Percentiles rank a stretch among this genome's conserved stretches.
phyloP scores from a whole-genome alignment of 2,797 vertebrate genomes.

The Fistularia commersonii region DNA sequence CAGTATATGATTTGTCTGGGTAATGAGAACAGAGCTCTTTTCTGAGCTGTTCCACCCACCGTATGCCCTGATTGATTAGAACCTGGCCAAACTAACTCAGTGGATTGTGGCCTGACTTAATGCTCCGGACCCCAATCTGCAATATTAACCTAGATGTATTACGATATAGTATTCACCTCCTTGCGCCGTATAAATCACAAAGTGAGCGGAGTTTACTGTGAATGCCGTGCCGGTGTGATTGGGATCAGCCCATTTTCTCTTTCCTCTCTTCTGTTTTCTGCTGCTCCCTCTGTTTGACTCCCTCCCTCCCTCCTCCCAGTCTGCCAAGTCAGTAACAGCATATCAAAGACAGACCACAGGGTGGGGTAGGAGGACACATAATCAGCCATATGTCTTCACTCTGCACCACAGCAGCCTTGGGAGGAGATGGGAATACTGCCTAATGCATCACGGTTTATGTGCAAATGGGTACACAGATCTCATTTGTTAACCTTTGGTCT shows the following conservation, averaged over 20 bases:
- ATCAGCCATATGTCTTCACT: conserved; percentile 66
- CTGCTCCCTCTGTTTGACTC: conserved; percentile 6
- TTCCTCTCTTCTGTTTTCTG: conserved; percentile 14
- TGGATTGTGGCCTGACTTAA: conserved; percentile 61
- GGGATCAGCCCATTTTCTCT: conserved; percentile 49
- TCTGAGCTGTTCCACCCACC: conserved; percentile 60
- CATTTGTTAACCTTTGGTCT: conserved; percentile 14
- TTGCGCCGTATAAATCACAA: conserved; percentile 70
- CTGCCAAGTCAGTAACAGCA: conserved; percentile 48
- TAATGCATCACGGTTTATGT: conserved; percentile 30
- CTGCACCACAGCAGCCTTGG: conserved; percentile 40
- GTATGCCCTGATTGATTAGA: conserved; percentile 74
- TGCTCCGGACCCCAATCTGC: conserved; percentile 48
- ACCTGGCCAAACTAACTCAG: conserved; percentile 60
- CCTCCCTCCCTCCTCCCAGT: conserved; percentile 10
- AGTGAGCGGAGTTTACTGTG: conserved; percentile 48
- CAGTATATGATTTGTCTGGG: conserved; percentile 67
- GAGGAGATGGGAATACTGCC: conserved; percentile 25
- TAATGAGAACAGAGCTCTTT: conserved; percentile 74
- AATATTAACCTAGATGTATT: conserved; percentile 72
- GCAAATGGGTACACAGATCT: conserved; percentile 19
- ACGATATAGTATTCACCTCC: conserved; percentile 70
- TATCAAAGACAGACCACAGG: conserved; percentile 87
- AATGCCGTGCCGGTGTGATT: conserved; percentile 33
- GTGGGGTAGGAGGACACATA: conserved; percentile 87